Percentiles rank a stretch among this genome's conserved stretches.
Conservation (phyloP, 37 sponge, comb jelly and placozoan genomes). For the Ephydatia muelleri region DNA sequence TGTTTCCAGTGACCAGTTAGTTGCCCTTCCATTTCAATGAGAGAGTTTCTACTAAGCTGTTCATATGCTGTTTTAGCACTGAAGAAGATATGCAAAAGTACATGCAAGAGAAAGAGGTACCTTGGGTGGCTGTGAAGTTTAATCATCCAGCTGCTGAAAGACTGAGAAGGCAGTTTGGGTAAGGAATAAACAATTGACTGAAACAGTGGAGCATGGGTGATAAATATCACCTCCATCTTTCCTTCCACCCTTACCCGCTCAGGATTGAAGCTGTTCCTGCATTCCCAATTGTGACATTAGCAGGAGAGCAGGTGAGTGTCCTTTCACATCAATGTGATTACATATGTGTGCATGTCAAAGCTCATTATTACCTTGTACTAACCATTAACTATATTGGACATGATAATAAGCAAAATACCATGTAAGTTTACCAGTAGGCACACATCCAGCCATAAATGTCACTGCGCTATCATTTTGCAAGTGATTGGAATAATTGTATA, state of each 20-base stretch:
- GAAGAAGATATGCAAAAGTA: slow-evolving; percentile 68
- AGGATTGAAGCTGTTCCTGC: not conserved
- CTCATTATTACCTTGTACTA: too few relatives aligned
- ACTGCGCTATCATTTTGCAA: too few relatives aligned
- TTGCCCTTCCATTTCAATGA: not conserved
- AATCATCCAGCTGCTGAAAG: slow-evolving; percentile 36
- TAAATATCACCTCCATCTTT: too few relatives aligned
- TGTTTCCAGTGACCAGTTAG: slow-evolving; percentile 84
- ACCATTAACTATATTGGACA: too few relatives aligned
- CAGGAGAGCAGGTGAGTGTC: not conserved
- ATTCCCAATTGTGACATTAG: not conserved
- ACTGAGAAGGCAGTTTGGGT: slow-evolving; percentile 60
- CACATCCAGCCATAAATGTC: too few relatives aligned
- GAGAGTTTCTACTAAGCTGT: not conserved
- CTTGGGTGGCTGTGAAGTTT: slow-evolving; percentile 54
- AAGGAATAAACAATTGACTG: not conserved
- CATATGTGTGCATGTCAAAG: too few relatives aligned
- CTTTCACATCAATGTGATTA: too few relatives aligned
- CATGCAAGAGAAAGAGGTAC: slow-evolving; percentile 68
- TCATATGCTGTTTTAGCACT: too few relatives aligned
- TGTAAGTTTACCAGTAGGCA: too few relatives aligned
- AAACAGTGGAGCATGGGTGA: too few relatives aligned
- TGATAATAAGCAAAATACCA: too few relatives aligned
- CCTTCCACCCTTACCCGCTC: not conserved
- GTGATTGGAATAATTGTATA: too few relatives aligned